Base-by-base conservation (phyloP, 2,797 vertebrate species). In the Pipistrellus pygmaeus region DNA sequence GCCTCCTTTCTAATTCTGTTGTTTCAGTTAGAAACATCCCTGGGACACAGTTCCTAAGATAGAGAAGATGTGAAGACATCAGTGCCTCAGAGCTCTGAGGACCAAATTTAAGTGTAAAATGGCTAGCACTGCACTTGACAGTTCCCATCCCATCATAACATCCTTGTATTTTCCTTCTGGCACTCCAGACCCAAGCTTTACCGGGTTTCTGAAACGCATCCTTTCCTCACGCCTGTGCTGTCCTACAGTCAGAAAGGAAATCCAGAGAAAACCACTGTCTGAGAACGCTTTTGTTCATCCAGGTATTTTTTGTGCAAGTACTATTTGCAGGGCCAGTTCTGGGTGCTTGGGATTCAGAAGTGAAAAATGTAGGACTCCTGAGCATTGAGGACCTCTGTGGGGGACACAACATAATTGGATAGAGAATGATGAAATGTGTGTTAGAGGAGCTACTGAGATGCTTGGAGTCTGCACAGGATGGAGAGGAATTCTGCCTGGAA, bases 11-110 rank as follows among this genome's bases (percentile, higher is more conserved):
- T 83, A 75, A 93, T 77, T 94, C 68, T 46, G 75, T 38, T 78
- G 32, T 69, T 95, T 96, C 85, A 83, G 17, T 78, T 86, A 69
- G 51, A 78, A 96, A 86, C 51, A 38, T 89, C n/a, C 73, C 86
- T 57, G 73, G 71, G 38, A 71, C 32, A 72, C 20, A 81, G n/a
- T 92, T 90, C 86, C 46, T 90, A 78, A 94, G 66, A 68, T 0
- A 38, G 18, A 76, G 12, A 75, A 44, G 32, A 13, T 69, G 11
- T 60, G 57, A 94, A 53, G 23, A 60, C 17, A 46, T 21, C 30
- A 88, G 66, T 85, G 46, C 25, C 32, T 80, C 6, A 57, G 20
- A 72, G 23, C 35, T 17, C 23, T 25, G 38, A 91, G 51, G 80
- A 85, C 85, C 90, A 77, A 88, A 68, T 30, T 17, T 44, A n/a